phyloP scores from a whole-genome alignment of 92 coral and sea anemone genomes.

The Epizoanthus scotinus region DNA sequence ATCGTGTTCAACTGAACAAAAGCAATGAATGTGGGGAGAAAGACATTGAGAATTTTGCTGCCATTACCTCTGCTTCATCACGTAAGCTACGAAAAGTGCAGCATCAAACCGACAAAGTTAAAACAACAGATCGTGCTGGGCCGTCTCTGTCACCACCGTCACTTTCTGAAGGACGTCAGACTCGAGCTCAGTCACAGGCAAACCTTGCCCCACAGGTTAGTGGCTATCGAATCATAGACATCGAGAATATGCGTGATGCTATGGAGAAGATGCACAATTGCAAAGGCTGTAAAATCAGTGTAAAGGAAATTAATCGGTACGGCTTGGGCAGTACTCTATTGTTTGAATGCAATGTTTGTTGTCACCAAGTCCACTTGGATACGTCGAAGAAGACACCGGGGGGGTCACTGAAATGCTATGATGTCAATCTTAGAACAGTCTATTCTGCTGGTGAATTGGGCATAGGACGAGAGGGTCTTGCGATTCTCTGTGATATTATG shows the following conservation, averaged over 20 bases:
- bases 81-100: slow-evolving; percentile 22
- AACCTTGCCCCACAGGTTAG: slow-evolving; percentile 12
- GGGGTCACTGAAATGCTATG: slow-evolving; percentile 27
- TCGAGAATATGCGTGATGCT: slow-evolving; percentile 44
- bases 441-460: slow-evolving; percentile 48
- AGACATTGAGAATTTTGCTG: neutral
- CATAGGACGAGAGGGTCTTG: slow-evolving; percentile 50
- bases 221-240: slow-evolving; percentile 31
- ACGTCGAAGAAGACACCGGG: slow-evolving; percentile 28
- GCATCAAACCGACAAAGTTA: neutral
- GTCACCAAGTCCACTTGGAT: slow-evolving; percentile 42
- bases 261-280: slow-evolving; percentile 42
- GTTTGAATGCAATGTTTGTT: slow-evolving; percentile 37
- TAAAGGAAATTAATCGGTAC: slow-evolving; percentile 36
- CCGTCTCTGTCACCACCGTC: slow-evolving; percentile 3
- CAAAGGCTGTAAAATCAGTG: slow-evolving; percentile 34
- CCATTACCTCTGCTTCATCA: slow-evolving; percentile 23
- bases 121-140: slow-evolving; percentile 22
- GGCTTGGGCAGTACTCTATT: slow-evolving; percentile 37
- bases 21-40: neutral
- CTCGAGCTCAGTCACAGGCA: neutral
- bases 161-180: neutral
- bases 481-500: slow-evolving; percentile 48
- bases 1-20: neutral
- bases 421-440: slow-evolving; percentile 44